Evolutionary conservation across 2,113 vertebrate species (phyloP), one percentile per base, ranked within the genome.

Genomic region (Ctenodactylus gundi): DNA sequence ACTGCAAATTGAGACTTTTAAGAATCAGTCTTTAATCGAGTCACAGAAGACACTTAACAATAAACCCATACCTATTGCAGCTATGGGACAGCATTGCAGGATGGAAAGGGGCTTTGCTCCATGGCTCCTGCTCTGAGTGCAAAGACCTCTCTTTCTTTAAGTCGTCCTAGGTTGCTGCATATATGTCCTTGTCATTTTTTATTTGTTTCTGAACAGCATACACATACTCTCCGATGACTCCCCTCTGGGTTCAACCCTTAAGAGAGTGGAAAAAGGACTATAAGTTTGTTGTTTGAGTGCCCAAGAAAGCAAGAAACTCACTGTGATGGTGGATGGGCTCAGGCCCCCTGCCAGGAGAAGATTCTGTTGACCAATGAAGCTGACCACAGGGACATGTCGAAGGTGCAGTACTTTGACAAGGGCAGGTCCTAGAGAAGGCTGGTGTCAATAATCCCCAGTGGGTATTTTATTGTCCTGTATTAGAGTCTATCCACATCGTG

Each of bases 191-290:
- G 18, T 39, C 73, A 81, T 68, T 51, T 31, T 87, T 93, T 44
- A 78, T 85, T 85, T 92, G 39, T 88, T 85, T 44, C 65, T 34
- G 27, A 80, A 46, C 46, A 84, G 58, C 3, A 72, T 18, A 67
- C 23, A 64, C 31, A 21, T 3, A 58, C 57, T 53, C 81, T 82
- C 44, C 85, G 23, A 27, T 58, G 57, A 88, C 34, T 77, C 68
- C 20, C 12, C 29, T 58, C 41, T 39, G 27, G 81, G 53, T 55
- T 95, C 57, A 83, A 4, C 70, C 36, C 29, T 39, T 14, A 77
- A 73, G 57, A 95, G n/a, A 85, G 25, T n/a, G 6, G 82, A 60
- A 67, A 93, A 90, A 90, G 55, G 77, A 93, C 81, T 58, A 15
- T 9, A 93, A 73, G 15, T 46, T 88, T n/a, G 83, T 46, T 15